phyloP scores from a whole-genome alignment of 2,113 vertebrate species.

The Brienomyrus brachyistius region DNA sequence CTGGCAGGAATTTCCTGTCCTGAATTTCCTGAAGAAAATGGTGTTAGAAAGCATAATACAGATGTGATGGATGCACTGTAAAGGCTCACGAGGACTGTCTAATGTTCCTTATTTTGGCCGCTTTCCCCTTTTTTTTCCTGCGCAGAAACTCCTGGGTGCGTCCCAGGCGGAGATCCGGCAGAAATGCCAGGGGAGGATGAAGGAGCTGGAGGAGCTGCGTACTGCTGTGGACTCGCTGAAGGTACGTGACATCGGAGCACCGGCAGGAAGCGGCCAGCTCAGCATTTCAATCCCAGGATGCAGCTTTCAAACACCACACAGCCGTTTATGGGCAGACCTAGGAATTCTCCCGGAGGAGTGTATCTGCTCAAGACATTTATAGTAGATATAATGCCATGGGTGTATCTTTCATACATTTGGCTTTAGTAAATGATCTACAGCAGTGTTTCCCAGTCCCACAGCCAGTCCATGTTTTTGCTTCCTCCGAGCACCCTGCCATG shows the following conservation, averaged over 20 bases:
- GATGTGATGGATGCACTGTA: background rate
- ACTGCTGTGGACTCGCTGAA: conserved; percentile 67
- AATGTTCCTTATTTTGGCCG: background rate
- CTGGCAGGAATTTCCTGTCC: background rate
- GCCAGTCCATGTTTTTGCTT: background rate
- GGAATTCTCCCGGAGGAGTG: background rate
- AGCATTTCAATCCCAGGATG: background rate
- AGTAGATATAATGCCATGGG: background rate
- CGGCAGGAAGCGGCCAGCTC: background rate
- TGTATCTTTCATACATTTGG: background rate
- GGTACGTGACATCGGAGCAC: conserved; percentile 34
- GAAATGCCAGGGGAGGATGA: conserved; percentile 66
- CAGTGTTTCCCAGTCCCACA: background rate
- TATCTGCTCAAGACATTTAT: background rate
- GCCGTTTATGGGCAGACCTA: background rate
- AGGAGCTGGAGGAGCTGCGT: conserved; percentile 67
- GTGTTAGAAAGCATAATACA: background rate
- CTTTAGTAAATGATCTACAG: background rate
- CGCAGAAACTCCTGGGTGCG: conserved; percentile 66
- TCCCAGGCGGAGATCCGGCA: conserved; percentile 66
- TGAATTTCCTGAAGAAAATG: background rate
- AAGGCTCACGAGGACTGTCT: background rate
- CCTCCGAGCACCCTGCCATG: too few relatives aligned
- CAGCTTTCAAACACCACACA: background rate
- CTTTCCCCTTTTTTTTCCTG: conserved; percentile 17